Base-by-base conservation (phyloP, 2,113 vertebrate species). In the Cochlearius cochlearius region DNA sequence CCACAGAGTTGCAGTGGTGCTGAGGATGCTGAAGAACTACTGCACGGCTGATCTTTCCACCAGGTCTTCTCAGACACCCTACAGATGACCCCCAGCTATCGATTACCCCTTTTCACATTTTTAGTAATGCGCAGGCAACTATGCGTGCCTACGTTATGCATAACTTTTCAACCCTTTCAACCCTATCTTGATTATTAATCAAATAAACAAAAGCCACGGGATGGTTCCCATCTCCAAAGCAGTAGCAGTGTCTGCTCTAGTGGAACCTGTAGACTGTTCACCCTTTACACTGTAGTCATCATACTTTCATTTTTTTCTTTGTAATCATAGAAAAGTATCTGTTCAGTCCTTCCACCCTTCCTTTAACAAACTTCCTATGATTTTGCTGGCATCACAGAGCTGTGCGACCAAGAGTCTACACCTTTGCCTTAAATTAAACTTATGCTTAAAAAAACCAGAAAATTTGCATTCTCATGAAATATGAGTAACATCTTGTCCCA, bases 91-190 rank as follows among this genome's bases (percentile, higher is more conserved):
- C 8, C 8, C 45, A 73, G 34, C 21, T 79, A 36, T 15, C 1
- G 0, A 17, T 26, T 30, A 39, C 4, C 5, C 29, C 32, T 71
- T 50, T 72, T 36, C 17, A 77, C 26, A 47, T 30, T 62, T 90
- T 74, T 11, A 22, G 15, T 23, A 68, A 52, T 7, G 5, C 32
- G 29, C 26, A 91, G 68, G n/a, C 53, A 67, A 7, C 15, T 43
- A 12, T 29, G 7, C 29, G 21, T 13, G 39, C 26, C 58, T 39
- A 8, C 1, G 1, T 30, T 5, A 45, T 0, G 5, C 22, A 15
- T 2, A 43, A 59, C 11, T 63, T 74, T 80, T 76, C 72, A 59
- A 27, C 25, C 8, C 17, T 69, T 66, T 63, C 50, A 86, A 29
- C 17, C 4, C 12, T 45, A 10, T 36, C 15, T 83, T 78, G 11